Evolutionary conservation across 2,888 invertebrate genomes (phyloP).

Genomic region (Zaprionus bogoriensis): DNA sequence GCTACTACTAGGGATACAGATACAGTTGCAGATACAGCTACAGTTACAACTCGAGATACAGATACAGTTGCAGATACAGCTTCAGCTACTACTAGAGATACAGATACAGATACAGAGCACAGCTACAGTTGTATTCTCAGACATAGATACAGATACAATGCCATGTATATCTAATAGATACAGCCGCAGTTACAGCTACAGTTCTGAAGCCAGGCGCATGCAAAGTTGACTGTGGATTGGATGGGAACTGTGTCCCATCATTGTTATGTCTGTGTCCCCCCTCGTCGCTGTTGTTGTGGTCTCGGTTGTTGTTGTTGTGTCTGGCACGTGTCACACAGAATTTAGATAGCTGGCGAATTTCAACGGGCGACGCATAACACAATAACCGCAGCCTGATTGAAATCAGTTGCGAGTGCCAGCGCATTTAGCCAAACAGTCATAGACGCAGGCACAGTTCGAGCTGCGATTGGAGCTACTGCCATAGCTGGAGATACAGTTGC

Average conservation of each 20-base stretch:
- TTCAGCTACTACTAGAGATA: too few species aligned
- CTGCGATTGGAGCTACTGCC: not conserved
- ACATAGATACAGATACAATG: too few species aligned
- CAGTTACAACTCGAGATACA: too few species aligned
- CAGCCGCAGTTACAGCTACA: too few species aligned
- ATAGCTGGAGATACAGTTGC: not conserved
- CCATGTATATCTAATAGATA: too few species aligned
- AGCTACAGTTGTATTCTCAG: too few species aligned
- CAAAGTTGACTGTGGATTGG: too few species aligned
- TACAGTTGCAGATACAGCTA: too few species aligned
- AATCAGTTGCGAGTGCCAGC: constrained; percentile 41
- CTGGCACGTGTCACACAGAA: constrained; percentile 70
- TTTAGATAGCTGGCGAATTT: constrained; percentile 58
- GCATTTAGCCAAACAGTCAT: constrained; percentile 18
- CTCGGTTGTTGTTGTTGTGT: constrained; percentile 52
- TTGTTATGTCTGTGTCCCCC: constrained; percentile 40
- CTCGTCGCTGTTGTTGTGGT: constrained; percentile 14
- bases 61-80: too few species aligned
- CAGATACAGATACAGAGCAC: too few species aligned
- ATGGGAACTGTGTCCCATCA: constrained; percentile 11
- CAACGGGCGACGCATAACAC: constrained; percentile 37
- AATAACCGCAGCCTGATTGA: constrained; percentile 60
- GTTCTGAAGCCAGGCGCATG: not conserved
- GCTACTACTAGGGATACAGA: too few species aligned
- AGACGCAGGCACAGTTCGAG: constrained; percentile 4